A percentile compares a stretch with the other conserved stretches of the same genome.
Evolutionary conservation across 2,113 vertebrate genomes (phyloP).

Genomic region (Benitochromis conjunctus): DNA sequence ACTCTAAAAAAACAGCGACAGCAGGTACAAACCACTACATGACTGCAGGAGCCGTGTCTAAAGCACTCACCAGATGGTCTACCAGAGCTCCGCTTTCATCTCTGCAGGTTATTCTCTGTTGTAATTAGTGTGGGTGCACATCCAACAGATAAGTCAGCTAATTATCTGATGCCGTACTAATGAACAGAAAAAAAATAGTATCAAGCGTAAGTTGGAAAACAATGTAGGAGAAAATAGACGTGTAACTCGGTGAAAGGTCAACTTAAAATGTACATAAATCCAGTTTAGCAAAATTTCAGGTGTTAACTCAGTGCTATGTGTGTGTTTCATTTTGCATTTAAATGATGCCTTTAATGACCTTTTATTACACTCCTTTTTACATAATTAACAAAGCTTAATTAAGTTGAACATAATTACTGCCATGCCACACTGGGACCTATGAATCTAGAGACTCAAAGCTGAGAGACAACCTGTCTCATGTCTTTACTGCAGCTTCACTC

Average conservation of each 20-base stretch:
- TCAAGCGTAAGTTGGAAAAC: background rate
- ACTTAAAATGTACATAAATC: background rate
- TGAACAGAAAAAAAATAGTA: background rate
- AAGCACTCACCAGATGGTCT: constrained; percentile 35
- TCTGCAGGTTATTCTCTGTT: constrained; percentile 13
- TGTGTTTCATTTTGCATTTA: background rate
- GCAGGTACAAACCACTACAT: constrained; percentile 34
- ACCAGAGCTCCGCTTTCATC: constrained; percentile 16
- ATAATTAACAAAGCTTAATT: constrained; percentile 40
- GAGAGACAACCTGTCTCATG: background rate
- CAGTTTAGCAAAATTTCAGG: background rate
- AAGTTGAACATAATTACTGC: constrained; percentile 39
- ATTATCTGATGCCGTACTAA: background rate
- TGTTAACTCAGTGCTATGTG: background rate
- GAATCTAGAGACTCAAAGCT: constrained; percentile 8
- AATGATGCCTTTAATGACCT: background rate
- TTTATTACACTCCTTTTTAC: background rate
- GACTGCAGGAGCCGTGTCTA: background rate
- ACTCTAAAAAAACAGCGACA: constrained; percentile 26
- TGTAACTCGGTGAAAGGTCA: background rate
- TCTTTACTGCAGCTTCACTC: background rate
- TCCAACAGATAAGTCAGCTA: background rate
- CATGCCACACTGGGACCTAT: background rate
- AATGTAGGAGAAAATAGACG: background rate
- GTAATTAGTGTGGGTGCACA: background rate